Percentiles rank a stretch among this genome's conserved stretches.
Evolutionary conservation across 2,797 vertebrate species (phyloP).

Genomic region (Acropternis orthonyx): DNA sequence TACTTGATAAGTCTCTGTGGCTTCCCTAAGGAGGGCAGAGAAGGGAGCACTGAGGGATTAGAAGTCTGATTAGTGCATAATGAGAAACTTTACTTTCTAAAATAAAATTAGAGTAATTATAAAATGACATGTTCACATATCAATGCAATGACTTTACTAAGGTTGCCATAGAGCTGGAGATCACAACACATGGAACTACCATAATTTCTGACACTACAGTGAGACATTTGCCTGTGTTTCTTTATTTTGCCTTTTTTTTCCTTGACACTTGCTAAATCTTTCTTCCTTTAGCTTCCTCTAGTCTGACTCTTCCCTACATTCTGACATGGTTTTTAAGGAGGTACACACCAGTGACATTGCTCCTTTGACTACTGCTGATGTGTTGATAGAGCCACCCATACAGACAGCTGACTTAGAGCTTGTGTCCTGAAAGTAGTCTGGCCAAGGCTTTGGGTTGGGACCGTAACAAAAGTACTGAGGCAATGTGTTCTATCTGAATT

Average conservation of each 20-base stretch:
- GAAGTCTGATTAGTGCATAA: constrained; percentile 29
- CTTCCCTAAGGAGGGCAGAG: constrained; percentile 1
- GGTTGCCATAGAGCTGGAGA: constrained; percentile 3
- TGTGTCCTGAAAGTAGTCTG: not conserved
- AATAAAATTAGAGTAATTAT: constrained; percentile 51
- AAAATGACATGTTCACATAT: not conserved
- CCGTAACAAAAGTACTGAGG: not conserved
- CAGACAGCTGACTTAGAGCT: not conserved
- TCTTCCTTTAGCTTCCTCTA: not conserved
- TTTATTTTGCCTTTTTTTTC: not conserved
- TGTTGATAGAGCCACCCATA: not conserved
- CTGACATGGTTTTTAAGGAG: not conserved
- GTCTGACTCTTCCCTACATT: not conserved
- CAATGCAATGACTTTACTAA: not conserved
- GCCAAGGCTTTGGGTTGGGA: not conserved
- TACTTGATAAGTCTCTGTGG: not conserved
- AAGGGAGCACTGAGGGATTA: not conserved
- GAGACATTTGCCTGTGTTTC: not conserved
- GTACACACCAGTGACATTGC: fast-evolving
- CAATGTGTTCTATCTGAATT: not conserved
- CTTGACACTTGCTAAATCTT: not conserved
- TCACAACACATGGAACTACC: not conserved
- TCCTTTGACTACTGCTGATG: not conserved
- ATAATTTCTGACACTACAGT: not conserved
- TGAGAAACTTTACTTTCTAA: constrained; percentile 38